Conservation (phyloP, 2,113 vertebrate genomes). For the Stomatorhinus ivindoensis region DNA sequence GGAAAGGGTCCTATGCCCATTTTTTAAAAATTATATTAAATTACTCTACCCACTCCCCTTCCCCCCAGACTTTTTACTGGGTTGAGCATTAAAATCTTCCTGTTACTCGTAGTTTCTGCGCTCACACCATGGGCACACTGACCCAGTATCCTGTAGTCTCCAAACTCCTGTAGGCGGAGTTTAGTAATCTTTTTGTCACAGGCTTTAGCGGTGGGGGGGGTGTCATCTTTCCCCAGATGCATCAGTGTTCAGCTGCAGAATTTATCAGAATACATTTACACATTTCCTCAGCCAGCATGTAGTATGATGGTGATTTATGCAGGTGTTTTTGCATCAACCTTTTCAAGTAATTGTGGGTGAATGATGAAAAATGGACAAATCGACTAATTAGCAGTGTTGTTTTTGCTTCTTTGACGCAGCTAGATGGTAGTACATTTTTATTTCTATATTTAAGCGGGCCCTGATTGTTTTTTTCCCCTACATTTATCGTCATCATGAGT, state of each 20-base stretch:
- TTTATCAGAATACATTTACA: not conserved
- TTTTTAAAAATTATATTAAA: not conserved
- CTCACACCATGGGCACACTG: not conserved
- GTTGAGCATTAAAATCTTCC: not conserved
- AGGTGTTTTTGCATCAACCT: not conserved
- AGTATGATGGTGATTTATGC: not conserved
- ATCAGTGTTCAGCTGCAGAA: not conserved
- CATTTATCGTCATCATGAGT: not conserved
- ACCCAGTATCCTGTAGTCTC: not conserved
- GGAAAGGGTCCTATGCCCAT: not conserved
- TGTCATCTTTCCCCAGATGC: not conserved
- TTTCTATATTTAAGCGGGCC: not conserved
- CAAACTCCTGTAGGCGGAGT: not conserved
- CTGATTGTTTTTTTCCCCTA: not conserved
- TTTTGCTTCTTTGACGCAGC: not conserved
- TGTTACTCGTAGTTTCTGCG: not conserved
- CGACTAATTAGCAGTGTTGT: not conserved
- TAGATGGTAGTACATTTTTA: not conserved
- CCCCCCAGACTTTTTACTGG: not conserved
- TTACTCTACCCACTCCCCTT: not conserved
- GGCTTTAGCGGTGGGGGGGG: not conserved
- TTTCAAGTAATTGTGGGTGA: not conserved
- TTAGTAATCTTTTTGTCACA: not conserved
- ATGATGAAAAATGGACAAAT: not conserved
- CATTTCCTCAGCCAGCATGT: not conserved